Percentiles rank a stretch among this genome's conserved stretches.
phyloP scores from a whole-genome alignment of 2,797 vertebrate genomes.

The Hippopotamyrus pictus region DNA sequence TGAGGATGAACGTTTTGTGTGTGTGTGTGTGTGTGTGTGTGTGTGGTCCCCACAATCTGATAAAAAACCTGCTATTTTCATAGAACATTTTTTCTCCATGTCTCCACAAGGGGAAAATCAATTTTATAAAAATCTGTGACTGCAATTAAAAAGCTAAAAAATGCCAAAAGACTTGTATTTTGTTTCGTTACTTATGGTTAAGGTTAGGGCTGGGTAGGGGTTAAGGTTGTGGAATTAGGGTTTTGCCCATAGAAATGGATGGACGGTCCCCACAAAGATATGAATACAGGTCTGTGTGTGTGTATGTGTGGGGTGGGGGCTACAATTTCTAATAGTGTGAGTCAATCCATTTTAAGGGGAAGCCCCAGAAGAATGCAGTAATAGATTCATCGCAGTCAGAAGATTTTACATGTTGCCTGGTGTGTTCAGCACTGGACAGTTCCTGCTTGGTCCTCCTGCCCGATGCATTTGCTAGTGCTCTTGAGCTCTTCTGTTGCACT shows the following conservation, averaged over 20 bases:
- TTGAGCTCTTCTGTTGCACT: background rate
- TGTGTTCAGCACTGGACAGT: conserved; percentile 1
- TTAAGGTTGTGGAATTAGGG: background rate
- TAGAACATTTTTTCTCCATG: background rate
- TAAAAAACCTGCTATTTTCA: background rate
- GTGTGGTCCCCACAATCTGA: background rate
- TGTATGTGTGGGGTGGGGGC: background rate
- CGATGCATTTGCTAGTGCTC: background rate
- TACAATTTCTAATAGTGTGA: background rate
- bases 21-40: background rate
- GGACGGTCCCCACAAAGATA: background rate
- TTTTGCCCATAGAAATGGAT: background rate
- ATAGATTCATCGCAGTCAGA: background rate
- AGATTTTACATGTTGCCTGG: background rate
- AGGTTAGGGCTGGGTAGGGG: background rate
- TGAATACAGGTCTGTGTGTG: background rate
- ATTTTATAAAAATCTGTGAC: background rate
- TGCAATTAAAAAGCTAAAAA: background rate
- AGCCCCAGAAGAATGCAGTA: background rate
- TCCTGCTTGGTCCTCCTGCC: background rate
- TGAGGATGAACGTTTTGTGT: background rate
- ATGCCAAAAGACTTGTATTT: background rate
- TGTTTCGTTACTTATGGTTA: background rate
- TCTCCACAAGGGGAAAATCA: background rate
- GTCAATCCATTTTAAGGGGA: background rate